A percentile compares a stretch with the other conserved stretches of the same genome.
Conservation (phyloP, 2,113 vertebrate species). For the Origma solitaria region DNA sequence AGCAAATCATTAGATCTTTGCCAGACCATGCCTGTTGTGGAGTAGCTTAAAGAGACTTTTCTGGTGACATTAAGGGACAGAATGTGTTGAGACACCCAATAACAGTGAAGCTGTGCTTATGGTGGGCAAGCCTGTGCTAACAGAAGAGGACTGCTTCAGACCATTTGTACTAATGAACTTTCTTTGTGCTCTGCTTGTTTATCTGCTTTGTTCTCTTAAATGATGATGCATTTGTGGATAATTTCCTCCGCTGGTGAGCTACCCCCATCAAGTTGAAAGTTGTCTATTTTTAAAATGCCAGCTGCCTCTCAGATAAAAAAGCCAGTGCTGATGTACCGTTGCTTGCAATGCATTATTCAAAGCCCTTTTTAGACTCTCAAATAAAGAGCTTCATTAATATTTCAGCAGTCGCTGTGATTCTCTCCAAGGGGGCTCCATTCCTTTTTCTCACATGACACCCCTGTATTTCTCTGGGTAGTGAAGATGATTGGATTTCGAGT, state of each 20-base stretch:
- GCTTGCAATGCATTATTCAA: slow-evolving; percentile 65
- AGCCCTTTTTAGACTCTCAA: slow-evolving; percentile 52
- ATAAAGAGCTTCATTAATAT: slow-evolving; percentile 64
- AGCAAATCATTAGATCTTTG: not conserved
- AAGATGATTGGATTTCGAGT: not conserved
- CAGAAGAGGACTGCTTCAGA: not conserved
- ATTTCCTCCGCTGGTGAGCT: slow-evolving; percentile 39
- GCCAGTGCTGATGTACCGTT: slow-evolving; percentile 37
- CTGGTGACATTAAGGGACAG: not conserved
- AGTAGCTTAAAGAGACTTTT: not conserved
- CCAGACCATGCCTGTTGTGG: rapidly evolving
- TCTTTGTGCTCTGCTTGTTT: slow-evolving; percentile 28
- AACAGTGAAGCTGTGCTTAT: not conserved
- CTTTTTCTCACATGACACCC: slow-evolving; percentile 33
- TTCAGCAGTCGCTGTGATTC: slow-evolving; percentile 49
- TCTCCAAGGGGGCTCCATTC: slow-evolving; percentile 14
- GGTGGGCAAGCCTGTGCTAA: not conserved
- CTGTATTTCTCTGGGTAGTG: not conserved
- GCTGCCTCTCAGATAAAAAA: slow-evolving; percentile 44
- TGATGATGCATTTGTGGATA: slow-evolving; percentile 11
- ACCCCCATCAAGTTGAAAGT: slow-evolving; percentile 36
- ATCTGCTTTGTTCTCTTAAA: slow-evolving; percentile 30
- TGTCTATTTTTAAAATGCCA: slow-evolving; percentile 64
- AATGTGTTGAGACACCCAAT: not conserved
- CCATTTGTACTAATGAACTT: slow-evolving; percentile 7